Evolutionary conservation across 2,797 vertebrate species (phyloP).

Genomic region (Labroides dimidiatus): DNA sequence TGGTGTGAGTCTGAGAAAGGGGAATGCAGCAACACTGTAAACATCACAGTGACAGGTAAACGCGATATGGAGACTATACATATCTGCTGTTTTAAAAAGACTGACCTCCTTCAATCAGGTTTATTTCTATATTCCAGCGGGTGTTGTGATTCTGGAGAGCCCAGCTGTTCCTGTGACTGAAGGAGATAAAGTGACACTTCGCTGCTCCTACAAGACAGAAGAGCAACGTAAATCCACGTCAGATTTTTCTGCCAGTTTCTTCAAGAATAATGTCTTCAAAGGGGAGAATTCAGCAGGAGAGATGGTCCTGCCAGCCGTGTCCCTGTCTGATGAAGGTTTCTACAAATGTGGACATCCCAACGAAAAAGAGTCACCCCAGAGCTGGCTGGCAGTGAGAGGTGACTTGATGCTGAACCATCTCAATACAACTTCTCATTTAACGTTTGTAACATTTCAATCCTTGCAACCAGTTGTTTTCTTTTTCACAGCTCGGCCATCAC

Average conservation of each 20-base stretch:
- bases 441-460: too few relatives aligned
- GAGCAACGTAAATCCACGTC: fast-evolving
- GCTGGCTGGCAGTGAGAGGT: slow-evolving; percentile 36
- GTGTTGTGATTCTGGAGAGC: slow-evolving; percentile 35
- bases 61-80: not conserved
- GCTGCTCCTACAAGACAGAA: slow-evolving; percentile 27
- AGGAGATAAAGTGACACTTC: slow-evolving; percentile 4
- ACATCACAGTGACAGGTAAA: slow-evolving; percentile 35
- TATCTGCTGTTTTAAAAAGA: too few relatives aligned
- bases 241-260: slow-evolving; percentile 12
- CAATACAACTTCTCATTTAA: too few relatives aligned
- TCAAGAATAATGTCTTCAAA: not conserved
- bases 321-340: slow-evolving; percentile 24
- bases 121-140: slow-evolving; percentile 9
- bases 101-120: not conserved
- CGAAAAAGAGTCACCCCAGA: not conserved
- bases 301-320: not conserved
- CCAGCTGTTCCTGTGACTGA: slow-evolving; percentile 29
- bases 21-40: slow-evolving; percentile 11
- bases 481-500: fast-evolving
- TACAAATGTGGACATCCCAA: slow-evolving; percentile 35
- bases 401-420: not conserved
- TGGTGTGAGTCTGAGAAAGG: slow-evolving; percentile 45
- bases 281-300: fast-evolving
- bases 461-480: not conserved